A percentile compares a stretch with the other conserved stretches of the same genome.
Evolutionary conservation across 2,797 vertebrate genomes (phyloP).

Genomic region (Hypotaenidia okinawae): DNA sequence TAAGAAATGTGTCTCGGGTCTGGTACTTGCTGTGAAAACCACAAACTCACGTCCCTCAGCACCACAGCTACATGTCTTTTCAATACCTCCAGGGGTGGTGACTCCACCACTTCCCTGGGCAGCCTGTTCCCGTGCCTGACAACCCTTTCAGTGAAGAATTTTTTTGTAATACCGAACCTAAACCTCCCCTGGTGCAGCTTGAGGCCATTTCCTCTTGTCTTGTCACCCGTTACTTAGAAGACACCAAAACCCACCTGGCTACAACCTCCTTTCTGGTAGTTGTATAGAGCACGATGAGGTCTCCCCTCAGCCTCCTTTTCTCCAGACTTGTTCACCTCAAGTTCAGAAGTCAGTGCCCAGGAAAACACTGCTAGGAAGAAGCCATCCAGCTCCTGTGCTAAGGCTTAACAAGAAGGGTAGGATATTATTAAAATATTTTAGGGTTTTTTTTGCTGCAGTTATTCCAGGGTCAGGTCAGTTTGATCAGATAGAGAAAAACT

Average conservation of each 20-base stretch:
- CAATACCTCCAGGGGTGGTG: rapidly evolving
- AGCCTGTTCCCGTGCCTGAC: too few species aligned
- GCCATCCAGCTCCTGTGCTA: background rate
- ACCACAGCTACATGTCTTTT: background rate
- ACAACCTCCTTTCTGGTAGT: too few species aligned
- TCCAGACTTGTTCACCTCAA: background rate
- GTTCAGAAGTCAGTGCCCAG: background rate
- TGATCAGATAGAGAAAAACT: background rate
- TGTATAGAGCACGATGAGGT: too few species aligned
- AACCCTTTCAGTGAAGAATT: too few species aligned
- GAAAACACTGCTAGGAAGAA: background rate
- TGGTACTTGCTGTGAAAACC: background rate
- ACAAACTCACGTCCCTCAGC: background rate
- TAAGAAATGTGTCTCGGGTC: background rate
- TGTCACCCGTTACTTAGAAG: too few species aligned
- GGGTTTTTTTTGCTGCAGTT: background rate
- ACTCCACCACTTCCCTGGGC: too few species aligned
- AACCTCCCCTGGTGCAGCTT: too few species aligned
- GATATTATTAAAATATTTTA: background rate
- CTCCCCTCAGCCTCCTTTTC: too few species aligned
- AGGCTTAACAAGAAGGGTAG: background rate
- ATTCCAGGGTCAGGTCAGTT: background rate
- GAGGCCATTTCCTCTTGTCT: too few species aligned
- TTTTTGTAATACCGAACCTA: too few species aligned
- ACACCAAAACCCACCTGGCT: too few species aligned